Conservation (phyloP, 2,113 vertebrate genomes). For the Sitta europaea region DNA sequence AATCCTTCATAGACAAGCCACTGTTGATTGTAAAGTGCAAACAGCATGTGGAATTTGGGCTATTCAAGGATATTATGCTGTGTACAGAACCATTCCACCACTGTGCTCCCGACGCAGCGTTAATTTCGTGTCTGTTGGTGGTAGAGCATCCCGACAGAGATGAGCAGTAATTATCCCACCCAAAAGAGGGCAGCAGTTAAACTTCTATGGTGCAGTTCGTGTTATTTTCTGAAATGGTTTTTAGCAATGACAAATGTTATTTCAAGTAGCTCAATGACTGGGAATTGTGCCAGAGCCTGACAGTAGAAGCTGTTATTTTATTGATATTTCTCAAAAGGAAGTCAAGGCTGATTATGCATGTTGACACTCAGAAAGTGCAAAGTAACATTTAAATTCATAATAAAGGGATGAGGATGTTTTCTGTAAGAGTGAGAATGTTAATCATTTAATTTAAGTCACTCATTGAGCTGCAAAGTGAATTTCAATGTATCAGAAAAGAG, state of each 20-base stretch:
- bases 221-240: background rate
- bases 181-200: slow-evolving; percentile 58
- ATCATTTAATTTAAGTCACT: background rate
- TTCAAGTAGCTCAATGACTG: slow-evolving; percentile 31
- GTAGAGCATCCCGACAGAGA: background rate
- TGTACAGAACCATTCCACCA: background rate
- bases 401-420: background rate
- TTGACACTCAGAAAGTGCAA: slow-evolving; percentile 39
- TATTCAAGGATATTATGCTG: background rate
- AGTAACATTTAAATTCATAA: slow-evolving; percentile 1
- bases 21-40: background rate
- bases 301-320: slow-evolving; percentile 24
- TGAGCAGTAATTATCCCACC: background rate
- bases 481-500: background rate
- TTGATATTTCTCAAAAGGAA: slow-evolving; percentile 27
- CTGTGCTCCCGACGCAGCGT: background rate
- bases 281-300: slow-evolving; percentile 9
- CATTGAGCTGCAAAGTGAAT: background rate
- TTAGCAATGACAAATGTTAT: background rate
- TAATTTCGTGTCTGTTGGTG: background rate
- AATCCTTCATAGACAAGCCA: background rate
- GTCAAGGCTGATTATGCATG: slow-evolving; percentile 4
- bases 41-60: background rate
- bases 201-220: background rate
- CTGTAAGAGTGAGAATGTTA: background rate